Base-by-base conservation (phyloP, 2,888 invertebrate genomes). In the Nephrocerus scutellatus region DNA sequence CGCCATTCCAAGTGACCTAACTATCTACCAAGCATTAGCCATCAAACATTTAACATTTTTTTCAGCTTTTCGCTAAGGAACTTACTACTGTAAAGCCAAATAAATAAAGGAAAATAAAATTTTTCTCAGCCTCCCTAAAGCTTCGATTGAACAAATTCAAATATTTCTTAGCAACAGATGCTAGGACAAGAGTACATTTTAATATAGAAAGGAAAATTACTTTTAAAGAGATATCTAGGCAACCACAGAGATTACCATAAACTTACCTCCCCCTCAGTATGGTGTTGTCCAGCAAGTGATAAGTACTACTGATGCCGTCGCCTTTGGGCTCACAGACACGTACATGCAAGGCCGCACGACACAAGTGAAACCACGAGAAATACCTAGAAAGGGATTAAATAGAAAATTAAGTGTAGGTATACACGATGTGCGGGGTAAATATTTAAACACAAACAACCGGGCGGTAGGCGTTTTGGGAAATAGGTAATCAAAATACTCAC, bases 281-380 rank as follows among this genome's bases (percentile, higher is more conserved):
- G n/a, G 70, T 62, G 54, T 73, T 76, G 53, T 76, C 76, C 53
- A 77, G 59, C 34, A 77, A 62, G 56, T 77, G 75, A 43, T 72
- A 67, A 19, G 72, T 69, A 50, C 74, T 74, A 42, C 76, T 76
- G 47, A 77, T 77, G 14, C 77, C 77, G 54, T 77, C 77, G 16
- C 75, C 73, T 52, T 71, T 72, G 2, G 77, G 77, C 47, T 73
- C 69, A 49, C 77, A 77, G 9, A 74, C 71, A 20, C 74, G 59
- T 6, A 76, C 76, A 52, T 73, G 72, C 9, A 70, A 57, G 3
- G 74, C 75, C 25, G 71, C 70, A 19, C 71, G 69, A 47, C 76
- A 77, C 59, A 75, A 66, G 51, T 72, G 72, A 55, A 76, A 77
- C 48, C 73, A 70, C 39, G 75, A 73, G 55, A 77, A 76, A 52